Evolutionary conservation across 1,140 invertebrate species (phyloP), one percentile per base, ranked within the genome.

Genomic region (Drosophila serrata): DNA sequence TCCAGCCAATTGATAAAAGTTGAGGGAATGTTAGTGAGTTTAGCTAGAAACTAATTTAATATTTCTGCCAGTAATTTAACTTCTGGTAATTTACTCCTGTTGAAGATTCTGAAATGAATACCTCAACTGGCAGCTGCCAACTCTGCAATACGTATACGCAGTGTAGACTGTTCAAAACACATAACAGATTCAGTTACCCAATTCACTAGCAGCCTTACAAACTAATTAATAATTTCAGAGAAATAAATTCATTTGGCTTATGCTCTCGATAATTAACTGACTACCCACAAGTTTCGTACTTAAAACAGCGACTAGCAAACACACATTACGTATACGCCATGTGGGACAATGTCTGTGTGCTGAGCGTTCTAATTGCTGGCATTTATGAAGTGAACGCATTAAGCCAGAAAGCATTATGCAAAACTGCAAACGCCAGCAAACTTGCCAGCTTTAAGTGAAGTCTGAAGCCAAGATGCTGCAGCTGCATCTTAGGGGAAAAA

Each of bases 301-400:
- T 55, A 55, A 55, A 55, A 55, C 19, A 37, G 33, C 51, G 51
- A 5, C 13, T 5, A 37, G 11, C 51, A 22, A 55, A 55, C 51
- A 55, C 19, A 79, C 64, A 80, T 61, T 80, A 80, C 73, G 82
- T 77, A 85, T 84, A 84, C 81, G 82, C 73, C 60, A 65, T 80
- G 81, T 64, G 40, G 42, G 24, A 22, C 61, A 57, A 49, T 19
- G n/a, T 9, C 48, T 31, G 78, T 67, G 59, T 72, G 68, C 53
- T n/a, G 67, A 78, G 73, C 77, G 58, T 75, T 85, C 80, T 81
- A 88, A 88, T 88, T 81, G 85, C 85, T 33, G 68, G 85, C 81
- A 46, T 81, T 81, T 74, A 70, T 62, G 79, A 72, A 78, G 73
- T 85, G 68, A 42, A n/a, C n/a, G 46, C 81, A 90, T 81, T 85